Evolutionary conservation across 2,888 invertebrate species (phyloP).

Genomic region (Ormyrus labotus): DNA sequence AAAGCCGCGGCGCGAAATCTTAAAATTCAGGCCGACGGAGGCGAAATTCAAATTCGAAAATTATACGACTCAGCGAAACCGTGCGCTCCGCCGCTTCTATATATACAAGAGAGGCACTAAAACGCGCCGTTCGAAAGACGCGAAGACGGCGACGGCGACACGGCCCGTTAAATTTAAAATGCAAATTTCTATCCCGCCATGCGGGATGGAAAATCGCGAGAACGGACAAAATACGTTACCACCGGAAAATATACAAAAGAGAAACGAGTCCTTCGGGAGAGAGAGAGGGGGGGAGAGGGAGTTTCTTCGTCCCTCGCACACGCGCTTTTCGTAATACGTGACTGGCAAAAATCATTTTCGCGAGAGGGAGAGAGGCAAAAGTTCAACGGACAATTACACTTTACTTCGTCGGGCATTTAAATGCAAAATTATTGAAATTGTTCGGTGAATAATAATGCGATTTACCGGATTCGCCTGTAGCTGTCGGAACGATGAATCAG

Average conservation of each 20-base stretch:
- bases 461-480: conserved; percentile 12
- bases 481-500: background rate
- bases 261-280: background rate
- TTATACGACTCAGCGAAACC: background rate
- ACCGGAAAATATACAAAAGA: background rate
- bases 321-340: background rate
- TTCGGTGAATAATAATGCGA: conserved; percentile 41
- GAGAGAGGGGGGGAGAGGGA: background rate
- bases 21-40: background rate
- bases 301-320: background rate
- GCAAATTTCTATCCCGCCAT: background rate
- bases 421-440: conserved; percentile 47
- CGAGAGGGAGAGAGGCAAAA: background rate
- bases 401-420: conserved; percentile 26
- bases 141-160: background rate
- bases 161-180: conserved; percentile 19
- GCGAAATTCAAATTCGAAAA: conserved; percentile 4
- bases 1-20: background rate
- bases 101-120: background rate
- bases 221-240: background rate
- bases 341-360: conserved; percentile 25
- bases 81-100: background rate
- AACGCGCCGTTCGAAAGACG: background rate
- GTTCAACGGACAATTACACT: conserved; percentile 43
- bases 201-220: background rate